These are phyloP conservation scores for Brachionus manjavacas DNA, from an alignment of 1,140 invertebrate species.

Conservation along the genomic window DNA sequence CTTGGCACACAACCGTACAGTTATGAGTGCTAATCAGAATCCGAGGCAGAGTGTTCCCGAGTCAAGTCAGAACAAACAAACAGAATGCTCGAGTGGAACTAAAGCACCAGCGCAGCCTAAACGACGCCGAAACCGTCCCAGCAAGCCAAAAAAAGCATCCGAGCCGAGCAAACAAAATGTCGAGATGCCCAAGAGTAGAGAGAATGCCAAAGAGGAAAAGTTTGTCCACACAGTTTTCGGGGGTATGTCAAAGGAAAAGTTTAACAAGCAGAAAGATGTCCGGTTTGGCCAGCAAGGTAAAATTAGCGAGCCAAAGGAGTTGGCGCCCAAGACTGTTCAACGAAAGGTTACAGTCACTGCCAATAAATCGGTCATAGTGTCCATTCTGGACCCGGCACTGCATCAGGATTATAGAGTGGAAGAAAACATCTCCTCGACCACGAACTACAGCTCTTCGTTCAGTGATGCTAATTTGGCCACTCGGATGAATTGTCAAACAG, in stretches of 20 bases:
- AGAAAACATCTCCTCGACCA: background rate
- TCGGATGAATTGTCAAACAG: background rate
- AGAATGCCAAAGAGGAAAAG: background rate
- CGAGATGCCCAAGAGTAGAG: background rate
- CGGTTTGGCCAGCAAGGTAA: background rate
- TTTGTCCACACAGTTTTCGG: slow-evolving; percentile 38
- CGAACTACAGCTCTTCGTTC: background rate
- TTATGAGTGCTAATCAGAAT: background rate
- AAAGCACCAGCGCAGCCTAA: background rate
- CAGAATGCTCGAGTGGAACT: background rate
- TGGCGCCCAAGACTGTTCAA: background rate
- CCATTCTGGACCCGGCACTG: background rate
- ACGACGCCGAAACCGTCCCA: background rate
- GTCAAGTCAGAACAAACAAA: background rate
- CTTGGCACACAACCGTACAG: background rate
- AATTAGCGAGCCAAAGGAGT: background rate
- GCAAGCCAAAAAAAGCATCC: background rate
- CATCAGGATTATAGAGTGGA: background rate
- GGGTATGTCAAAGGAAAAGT: slow-evolving; percentile 25
- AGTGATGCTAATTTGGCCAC: background rate
- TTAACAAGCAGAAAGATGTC: slow-evolving; percentile 15
- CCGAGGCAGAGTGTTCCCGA: background rate
- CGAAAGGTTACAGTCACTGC: background rate
- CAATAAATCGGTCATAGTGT: slow-evolving; percentile 30
- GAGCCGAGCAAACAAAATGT: background rate